Evolutionary conservation across 2,113 vertebrate genomes (phyloP).

Genomic region (Cynocephalus volans): DNA sequence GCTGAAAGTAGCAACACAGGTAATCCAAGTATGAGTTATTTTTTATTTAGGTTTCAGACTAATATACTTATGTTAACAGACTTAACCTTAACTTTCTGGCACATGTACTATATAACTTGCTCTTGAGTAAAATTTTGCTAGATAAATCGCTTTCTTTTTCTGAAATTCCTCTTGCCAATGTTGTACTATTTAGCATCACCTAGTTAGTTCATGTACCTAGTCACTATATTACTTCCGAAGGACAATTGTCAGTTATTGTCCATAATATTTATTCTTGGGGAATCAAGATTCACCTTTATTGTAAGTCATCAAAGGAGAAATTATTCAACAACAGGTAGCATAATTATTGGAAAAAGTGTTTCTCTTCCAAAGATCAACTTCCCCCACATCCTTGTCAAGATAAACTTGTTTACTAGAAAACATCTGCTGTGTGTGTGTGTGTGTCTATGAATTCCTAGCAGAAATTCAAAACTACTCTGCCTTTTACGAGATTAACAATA

Average conservation of each 20-base stretch:
- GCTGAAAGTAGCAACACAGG: neutral
- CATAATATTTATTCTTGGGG: neutral
- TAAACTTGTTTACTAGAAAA: neutral
- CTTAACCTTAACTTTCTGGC: neutral
- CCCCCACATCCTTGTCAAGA: no score
- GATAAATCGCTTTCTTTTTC: neutral
- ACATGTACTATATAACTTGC: neutral
- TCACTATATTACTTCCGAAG: neutral
- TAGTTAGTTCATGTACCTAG: neutral
- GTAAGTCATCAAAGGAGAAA: neutral
- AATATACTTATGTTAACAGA: neutral
- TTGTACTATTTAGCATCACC: neutral
- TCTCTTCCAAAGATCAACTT: neutral
- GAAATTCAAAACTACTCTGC: neutral
- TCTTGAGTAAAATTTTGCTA: neutral
- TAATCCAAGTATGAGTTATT: neutral
- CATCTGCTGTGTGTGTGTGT: accelerated
- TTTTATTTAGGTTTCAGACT: neutral
- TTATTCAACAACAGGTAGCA: neutral
- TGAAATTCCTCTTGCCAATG: neutral
- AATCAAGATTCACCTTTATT: neutral
- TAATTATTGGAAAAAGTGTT: neutral
- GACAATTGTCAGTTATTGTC: neutral
- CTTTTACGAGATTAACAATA: neutral
- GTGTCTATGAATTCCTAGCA: neutral